These are phyloP conservation scores for Chelonus insularis DNA, from an alignment of 1,140 invertebrate species.

Conservation along the genomic window DNA sequence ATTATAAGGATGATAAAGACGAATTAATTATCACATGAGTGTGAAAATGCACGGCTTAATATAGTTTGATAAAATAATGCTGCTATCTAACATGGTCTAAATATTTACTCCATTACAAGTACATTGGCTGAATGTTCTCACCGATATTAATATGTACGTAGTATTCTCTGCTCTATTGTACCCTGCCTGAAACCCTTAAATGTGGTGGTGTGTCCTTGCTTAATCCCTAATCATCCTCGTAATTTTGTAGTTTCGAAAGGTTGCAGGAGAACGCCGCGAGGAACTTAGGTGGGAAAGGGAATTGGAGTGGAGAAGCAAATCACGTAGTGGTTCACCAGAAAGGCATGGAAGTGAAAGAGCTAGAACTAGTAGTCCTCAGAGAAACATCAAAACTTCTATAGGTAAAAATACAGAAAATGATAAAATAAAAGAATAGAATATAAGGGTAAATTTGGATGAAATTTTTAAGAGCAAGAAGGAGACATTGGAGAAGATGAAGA, in stretches of 20 bases:
- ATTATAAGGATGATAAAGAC: too few species aligned
- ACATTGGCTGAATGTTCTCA: background rate
- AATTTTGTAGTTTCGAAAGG: slow-evolving; percentile 63
- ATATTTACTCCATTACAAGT: background rate
- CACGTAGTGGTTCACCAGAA: slow-evolving; percentile 54
- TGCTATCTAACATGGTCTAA: background rate
- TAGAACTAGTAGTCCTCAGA: slow-evolving; percentile 51
- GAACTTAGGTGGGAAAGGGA: slow-evolving; percentile 59
- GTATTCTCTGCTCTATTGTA: slow-evolving; percentile 5
- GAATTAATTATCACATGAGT: background rate
- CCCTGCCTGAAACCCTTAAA: slow-evolving; percentile 36
- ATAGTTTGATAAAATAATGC: background rate
- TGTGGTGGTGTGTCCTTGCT: slow-evolving; percentile 50
- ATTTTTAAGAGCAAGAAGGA: slow-evolving; percentile 18
- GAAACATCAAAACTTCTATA: slow-evolving; percentile 30
- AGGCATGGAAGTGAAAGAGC: slow-evolving; percentile 37
- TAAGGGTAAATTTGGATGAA: background rate
- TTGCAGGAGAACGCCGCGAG: slow-evolving; percentile 60
- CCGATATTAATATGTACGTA: background rate
- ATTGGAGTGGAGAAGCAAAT: slow-evolving; percentile 58
- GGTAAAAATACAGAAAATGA: slow-evolving; percentile 22
- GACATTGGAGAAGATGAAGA: slow-evolving; percentile 43
- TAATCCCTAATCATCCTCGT: slow-evolving; percentile 53
- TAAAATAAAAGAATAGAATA: background rate
- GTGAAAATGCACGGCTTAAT: slow-evolving; percentile 20